Evolutionary conservation across 2,888 invertebrate species (phyloP).

Genomic region (Achlya flavicornis): DNA sequence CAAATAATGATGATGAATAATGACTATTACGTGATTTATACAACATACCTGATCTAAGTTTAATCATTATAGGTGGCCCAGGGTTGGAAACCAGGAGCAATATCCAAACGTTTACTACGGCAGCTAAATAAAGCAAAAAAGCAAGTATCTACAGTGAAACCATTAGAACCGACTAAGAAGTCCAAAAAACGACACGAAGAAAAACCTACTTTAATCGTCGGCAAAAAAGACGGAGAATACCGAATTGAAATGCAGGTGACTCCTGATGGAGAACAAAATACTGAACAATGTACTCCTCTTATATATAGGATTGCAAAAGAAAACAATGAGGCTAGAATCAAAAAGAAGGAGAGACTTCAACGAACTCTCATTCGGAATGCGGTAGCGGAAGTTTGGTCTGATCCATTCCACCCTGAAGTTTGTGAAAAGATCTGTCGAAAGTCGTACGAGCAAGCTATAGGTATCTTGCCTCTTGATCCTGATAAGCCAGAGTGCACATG

Average conservation of each 20-base stretch:
- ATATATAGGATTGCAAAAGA: conserved; percentile 61
- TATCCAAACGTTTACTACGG: conserved; percentile 62
- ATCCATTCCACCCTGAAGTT: conserved; percentile 56
- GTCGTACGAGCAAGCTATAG: conserved; percentile 58
- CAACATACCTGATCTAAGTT: background rate
- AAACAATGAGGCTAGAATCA: conserved; percentile 53
- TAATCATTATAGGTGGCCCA: conserved; percentile 45
- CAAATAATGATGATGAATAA: background rate
- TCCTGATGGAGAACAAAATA: conserved; percentile 34
- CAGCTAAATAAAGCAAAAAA: conserved; percentile 59
- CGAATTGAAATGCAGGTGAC: conserved; percentile 63
- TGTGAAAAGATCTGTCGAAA: conserved; percentile 60
- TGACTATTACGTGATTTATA: background rate
- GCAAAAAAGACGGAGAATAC: conserved; percentile 66
- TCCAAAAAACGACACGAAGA: conserved; percentile 52
- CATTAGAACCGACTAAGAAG: conserved; percentile 45
- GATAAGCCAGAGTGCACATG: conserved; percentile 43
- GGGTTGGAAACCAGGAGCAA: conserved; percentile 75
- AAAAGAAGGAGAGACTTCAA: conserved; percentile 43
- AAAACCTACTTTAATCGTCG: conserved; percentile 63
- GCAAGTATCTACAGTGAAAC: conserved; percentile 32
- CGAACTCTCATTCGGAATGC: conserved; percentile 47
- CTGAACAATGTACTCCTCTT: conserved; percentile 51
- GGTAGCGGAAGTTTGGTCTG: conserved; percentile 49
- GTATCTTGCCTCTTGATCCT: conserved; percentile 39